Evolutionary conservation across 2,797 vertebrate species (phyloP).

Genomic region (Cynopterus sphinx): DNA sequence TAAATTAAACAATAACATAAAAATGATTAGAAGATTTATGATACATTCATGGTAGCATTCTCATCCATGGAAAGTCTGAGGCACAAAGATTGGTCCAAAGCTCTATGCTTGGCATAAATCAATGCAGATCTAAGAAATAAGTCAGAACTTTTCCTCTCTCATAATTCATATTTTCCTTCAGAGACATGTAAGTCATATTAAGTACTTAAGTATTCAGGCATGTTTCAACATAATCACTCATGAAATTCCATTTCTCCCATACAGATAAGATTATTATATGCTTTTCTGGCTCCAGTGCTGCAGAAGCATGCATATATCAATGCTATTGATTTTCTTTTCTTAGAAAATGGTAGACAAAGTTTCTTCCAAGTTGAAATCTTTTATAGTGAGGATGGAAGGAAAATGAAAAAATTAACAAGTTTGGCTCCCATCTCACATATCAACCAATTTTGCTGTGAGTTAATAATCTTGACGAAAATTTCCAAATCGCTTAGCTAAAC

Average conservation of each 20-base stretch:
- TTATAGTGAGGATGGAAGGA: not conserved
- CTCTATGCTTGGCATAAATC: not conserved
- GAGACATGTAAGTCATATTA: not conserved
- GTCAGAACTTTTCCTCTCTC: not conserved
- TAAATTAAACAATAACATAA: slow-evolving; percentile 43
- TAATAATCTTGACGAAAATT: slow-evolving; percentile 53
- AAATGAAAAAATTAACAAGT: not conserved
- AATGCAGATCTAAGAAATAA: not conserved
- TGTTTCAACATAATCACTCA: not conserved
- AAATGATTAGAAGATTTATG: not conserved
- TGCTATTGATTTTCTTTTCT: not conserved
- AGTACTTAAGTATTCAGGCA: not conserved
- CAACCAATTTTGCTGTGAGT: not conserved
- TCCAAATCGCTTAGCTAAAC: not conserved
- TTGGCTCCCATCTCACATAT: not conserved
- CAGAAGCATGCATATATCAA: not conserved
- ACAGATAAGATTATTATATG: not conserved
- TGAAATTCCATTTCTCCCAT: not conserved
- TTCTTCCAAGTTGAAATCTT: not conserved
- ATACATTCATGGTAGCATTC: not conserved
- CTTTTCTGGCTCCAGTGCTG: not conserved
- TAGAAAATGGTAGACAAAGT: not conserved
- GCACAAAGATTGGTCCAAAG: not conserved
- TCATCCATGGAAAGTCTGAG: slow-evolving; percentile 52
- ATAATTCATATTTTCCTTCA: slow-evolving; percentile 40